phyloP scores from a whole-genome alignment of 2,888 invertebrate species.

The Leptinotarsa haldemani region DNA sequence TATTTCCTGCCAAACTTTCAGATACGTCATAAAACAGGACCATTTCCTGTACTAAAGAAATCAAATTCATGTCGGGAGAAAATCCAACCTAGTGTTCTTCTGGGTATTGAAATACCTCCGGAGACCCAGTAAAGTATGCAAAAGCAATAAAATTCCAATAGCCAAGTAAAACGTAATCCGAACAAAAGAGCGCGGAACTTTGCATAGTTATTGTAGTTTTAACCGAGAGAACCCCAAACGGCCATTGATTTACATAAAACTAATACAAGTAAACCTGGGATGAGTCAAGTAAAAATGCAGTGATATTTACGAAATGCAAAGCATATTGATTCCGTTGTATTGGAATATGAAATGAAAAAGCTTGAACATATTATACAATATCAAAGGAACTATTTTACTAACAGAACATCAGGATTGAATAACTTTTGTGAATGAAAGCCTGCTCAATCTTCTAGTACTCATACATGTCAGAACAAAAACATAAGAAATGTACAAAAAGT shows the following conservation, averaged over 20 bases:
- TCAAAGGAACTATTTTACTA: background rate
- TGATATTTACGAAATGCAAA: constrained; percentile 10
- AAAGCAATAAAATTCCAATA: constrained; percentile 48
- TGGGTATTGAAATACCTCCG: constrained; percentile 35
- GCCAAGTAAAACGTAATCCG: constrained; percentile 44
- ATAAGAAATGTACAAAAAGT: too few relatives aligned
- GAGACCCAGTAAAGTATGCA: constrained; percentile 41
- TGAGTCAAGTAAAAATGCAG: constrained; percentile 31
- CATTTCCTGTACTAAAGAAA: background rate
- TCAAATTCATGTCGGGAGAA: constrained; percentile 33
- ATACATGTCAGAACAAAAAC: too few relatives aligned
- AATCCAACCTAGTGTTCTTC: constrained; percentile 38
- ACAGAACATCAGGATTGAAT: too few relatives aligned
- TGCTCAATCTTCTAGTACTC: too few relatives aligned
- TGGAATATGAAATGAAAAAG: background rate
- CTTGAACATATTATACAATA: background rate
- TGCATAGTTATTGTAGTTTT: constrained; percentile 42
- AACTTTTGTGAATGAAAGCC: too few relatives aligned
- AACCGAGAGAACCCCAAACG: constrained; percentile 35
- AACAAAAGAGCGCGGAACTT: constrained; percentile 40
- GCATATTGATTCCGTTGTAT: constrained; percentile 10
- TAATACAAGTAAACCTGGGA: constrained; percentile 42
- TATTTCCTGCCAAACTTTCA: background rate
- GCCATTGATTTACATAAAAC: constrained; percentile 48
- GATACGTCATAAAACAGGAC: background rate